Evolutionary conservation across 2,797 vertebrate genomes (phyloP), one percentile per base, ranked within the genome.

Genomic region (Odontamblyopus lacepedii): DNA sequence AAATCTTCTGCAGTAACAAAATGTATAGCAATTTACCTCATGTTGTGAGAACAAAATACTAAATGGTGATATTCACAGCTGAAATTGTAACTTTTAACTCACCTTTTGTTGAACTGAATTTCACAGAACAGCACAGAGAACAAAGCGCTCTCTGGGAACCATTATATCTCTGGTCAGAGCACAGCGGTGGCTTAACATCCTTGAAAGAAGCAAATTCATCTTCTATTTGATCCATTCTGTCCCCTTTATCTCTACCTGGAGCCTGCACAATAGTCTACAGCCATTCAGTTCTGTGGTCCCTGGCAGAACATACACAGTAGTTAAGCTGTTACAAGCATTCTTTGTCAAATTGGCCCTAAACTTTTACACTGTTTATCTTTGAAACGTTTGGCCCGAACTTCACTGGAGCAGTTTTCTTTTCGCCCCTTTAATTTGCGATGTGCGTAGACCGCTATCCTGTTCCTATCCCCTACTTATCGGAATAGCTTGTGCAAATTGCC

Each of bases 401-500:
- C 69, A 68, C 70, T 67, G 2, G 77, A 51, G 66, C 66, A 74
- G 83, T 87, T 85, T 88, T 72, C 71, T 83, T 87, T 86, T 83
- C 83, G 79, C 78, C 85, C 80, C 79, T 87, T 85, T 88, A 87
- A 87, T 90, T 86, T 79, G 55, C 73, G 77, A 80, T 86, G 84
- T 76, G 84, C 85, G 86, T 83, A 78, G 83, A 79, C 81, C 81
- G 75, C 80, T 59, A 55, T 70, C 57, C 57, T n/a, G 57, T 27
- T 44, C 70, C 65, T 32, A 72, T 78, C 78, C 27, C 6, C 69
- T 76, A 76, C 78, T 83, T 90, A 84, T 81, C 23, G 60, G 75
- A 77, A 87, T 85, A 78, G 84, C 74, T 55, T 63, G 73, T 84
- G 85, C 82, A 92, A 93, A 92, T 90, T 80, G 78, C 82, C 79